phyloP scores from a whole-genome alignment of 1,140 invertebrate genomes.

The Anagrus nilaparvatae region DNA sequence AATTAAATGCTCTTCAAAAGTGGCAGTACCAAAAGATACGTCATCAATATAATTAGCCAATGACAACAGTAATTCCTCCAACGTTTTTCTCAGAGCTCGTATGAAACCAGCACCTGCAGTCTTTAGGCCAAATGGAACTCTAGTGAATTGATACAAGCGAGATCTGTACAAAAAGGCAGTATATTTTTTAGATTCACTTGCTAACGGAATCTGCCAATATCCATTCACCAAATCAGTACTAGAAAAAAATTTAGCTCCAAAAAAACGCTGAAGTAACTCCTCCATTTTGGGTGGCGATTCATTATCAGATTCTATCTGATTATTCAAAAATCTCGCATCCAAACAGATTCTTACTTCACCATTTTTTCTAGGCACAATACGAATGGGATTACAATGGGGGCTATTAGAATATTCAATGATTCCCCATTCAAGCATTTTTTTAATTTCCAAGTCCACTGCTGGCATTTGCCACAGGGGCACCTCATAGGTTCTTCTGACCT shows the following conservation, averaged over 20 bases:
- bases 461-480: constrained; percentile 15
- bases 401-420: constrained; percentile 20
- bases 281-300: constrained; percentile 22
- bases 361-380: constrained; percentile 23
- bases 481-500: constrained; percentile 16
- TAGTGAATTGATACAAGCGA: constrained; percentile 11
- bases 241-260: constrained; percentile 21
- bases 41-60: not conserved
- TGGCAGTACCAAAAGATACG: not conserved
- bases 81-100: not conserved
- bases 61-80: not conserved
- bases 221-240: constrained; percentile 26
- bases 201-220: constrained; percentile 31
- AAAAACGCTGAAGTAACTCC: constrained; percentile 24
- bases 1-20: not conserved
- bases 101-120: constrained; percentile 9
- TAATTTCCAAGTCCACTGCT: constrained; percentile 14
- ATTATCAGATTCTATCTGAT: constrained; percentile 22
- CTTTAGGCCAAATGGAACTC: constrained; percentile 10
- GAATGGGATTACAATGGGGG: constrained; percentile 28
- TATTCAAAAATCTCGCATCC: constrained; percentile 28
- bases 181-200: constrained; percentile 21
- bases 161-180: constrained; percentile 26
- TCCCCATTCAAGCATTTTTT: constrained; percentile 16
- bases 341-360: constrained; percentile 25